These are phyloP conservation scores for Bufo bufo DNA, from an alignment of 2,113 vertebrate genomes.

Conservation along the genomic window DNA sequence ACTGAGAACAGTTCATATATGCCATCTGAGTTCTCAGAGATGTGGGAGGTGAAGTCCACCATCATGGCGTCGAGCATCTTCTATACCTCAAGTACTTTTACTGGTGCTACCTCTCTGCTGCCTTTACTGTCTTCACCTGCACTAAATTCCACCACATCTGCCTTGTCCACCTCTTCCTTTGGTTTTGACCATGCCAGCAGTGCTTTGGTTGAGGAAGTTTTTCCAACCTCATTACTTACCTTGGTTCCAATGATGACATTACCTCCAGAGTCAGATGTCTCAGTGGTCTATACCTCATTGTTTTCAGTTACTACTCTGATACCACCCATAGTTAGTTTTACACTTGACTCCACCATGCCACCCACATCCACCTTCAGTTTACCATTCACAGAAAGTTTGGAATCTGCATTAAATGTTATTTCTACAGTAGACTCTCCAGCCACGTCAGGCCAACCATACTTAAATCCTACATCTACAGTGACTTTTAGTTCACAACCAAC, in stretches of 20 bases:
- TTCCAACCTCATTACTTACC: conserved; percentile 60
- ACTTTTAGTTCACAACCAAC: not conserved
- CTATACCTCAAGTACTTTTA: conserved; percentile 69
- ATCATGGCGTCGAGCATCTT: conserved; percentile 56
- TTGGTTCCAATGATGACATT: conserved; percentile 59
- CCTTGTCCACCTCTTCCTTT: conserved; percentile 59
- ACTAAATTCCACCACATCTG: conserved; percentile 51
- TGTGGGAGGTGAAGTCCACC: conserved; percentile 60
- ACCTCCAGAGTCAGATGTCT: not conserved
- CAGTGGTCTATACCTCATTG: conserved; percentile 51
- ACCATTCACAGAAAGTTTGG: not conserved
- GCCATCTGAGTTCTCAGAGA: conserved; percentile 37
- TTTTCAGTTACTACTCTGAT: not conserved
- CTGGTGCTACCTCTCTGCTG: conserved; percentile 72
- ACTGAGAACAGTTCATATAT: conserved; percentile 27
- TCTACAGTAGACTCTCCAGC: not conserved
- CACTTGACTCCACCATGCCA: not conserved
- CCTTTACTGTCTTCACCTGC: conserved; percentile 56
- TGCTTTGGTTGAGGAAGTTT: conserved; percentile 53
- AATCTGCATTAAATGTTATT: not conserved
- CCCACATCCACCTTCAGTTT: not conserved
- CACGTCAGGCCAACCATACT: not conserved
- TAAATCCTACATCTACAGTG: not conserved
- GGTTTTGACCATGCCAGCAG: conserved; percentile 60
- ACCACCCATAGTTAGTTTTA: not conserved